A percentile compares a stretch with the other conserved stretches of the same genome.
These are phyloP conservation scores for Psittacara wagleri DNA, from an alignment of 2,113 vertebrate species.

Conservation along the genomic window DNA sequence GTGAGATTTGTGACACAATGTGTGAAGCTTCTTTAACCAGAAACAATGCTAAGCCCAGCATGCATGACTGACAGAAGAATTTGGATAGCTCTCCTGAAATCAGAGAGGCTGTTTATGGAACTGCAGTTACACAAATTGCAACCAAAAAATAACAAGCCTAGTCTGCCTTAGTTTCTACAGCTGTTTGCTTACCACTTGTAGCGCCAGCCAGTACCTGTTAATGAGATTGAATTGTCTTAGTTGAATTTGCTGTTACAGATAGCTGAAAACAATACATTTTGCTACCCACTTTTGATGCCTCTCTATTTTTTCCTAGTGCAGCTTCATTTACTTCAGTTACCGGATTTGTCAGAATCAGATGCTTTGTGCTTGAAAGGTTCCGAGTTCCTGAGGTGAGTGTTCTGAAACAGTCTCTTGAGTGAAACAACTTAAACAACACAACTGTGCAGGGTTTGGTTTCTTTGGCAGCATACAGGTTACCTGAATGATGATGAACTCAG, in stretches of 20 bases:
- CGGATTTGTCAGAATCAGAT: neutral
- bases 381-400: neutral
- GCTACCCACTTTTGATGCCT: neutral
- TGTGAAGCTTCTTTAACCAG: constrained; percentile 43
- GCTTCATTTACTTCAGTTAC: neutral
- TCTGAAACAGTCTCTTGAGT: neutral
- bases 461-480: neutral
- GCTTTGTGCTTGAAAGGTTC: neutral
- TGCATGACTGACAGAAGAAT: neutral
- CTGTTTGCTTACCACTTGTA: neutral
- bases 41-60: neutral
- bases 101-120: neutral
- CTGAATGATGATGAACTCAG: neutral
- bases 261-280: neutral
- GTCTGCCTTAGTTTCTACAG: constrained; percentile 1
- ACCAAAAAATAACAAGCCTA: constrained; percentile 13
- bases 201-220: neutral
- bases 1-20: constrained; percentile 31
- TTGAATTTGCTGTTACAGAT: neutral
- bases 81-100: neutral
- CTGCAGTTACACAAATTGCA: neutral
- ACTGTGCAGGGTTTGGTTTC: neutral
- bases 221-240: neutral
- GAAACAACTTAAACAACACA: neutral
- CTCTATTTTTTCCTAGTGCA: neutral